Evolutionary conservation across 2,888 invertebrate genomes (phyloP), one percentile per base, ranked within the genome.

Genomic region (Drosophila paramelanica): DNA sequence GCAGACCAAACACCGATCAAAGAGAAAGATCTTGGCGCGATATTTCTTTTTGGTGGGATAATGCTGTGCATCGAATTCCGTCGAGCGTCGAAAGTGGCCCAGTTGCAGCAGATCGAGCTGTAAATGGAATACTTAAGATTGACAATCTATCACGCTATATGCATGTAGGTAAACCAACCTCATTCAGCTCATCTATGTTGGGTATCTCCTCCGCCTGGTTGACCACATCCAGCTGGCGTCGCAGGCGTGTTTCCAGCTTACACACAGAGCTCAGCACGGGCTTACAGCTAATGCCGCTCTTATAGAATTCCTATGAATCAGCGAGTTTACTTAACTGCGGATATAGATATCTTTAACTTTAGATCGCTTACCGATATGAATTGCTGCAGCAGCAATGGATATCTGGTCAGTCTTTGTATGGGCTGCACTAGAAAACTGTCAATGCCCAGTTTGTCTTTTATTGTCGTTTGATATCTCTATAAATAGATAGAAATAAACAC

Each of bases 401-500:
- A 92, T 70, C 92, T 87, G 57, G 92, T 92, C 89, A 92, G 90
- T 91, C 92, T 91, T 91, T 92, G 92, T 62, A 92, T 92, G 79
- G 92, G 92, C 87, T 92, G 92, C 58, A 92, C 90, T 69, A 92
- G 85, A 59, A 92, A 92, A 70, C 92, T 92, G 72, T 92, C 92
- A 51, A 92, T 91, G 79, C 92, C 92, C 73, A 92, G 79, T 73
- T 92, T 92, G 85, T 92, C 92, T 76, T 90, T 91, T 67, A 92
- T 88, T 69, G 77, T 77, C 67, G 87, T 90, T 86, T 92, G 92
- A 66, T 91, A 84, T 60, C 84, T 65, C 81, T 90, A 45, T 0
- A 53, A 68, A 43, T 6, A 52, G 6, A 43, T 6, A 52, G 6
- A 3, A 11, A 14, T 4, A 0, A 8, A 11, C 2, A 11, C 1